A percentile compares a stretch with the other conserved stretches of the same genome.
Conservation (phyloP, 2,797 vertebrate genomes). For the Gambusia yucatana region DNA sequence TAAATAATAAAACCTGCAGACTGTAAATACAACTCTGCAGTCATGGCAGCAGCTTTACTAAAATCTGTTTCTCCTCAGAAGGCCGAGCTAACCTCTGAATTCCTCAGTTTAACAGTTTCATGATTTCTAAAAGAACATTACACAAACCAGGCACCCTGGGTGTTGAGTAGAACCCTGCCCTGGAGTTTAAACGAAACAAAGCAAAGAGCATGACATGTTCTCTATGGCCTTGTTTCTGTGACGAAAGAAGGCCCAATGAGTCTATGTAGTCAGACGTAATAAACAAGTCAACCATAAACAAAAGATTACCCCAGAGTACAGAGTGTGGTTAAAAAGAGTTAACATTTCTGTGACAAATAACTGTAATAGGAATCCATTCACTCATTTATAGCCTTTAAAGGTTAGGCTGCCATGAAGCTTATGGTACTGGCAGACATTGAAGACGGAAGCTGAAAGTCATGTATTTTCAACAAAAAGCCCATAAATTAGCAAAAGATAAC, state of each 20-base stretch:
- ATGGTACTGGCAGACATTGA: constrained; percentile 20
- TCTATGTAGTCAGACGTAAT: constrained; percentile 49
- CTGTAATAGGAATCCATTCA: constrained; percentile 33
- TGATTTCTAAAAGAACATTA: constrained; percentile 61
- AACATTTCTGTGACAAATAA: constrained; percentile 44
- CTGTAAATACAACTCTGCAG: constrained; percentile 2
- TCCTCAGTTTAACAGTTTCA: constrained; percentile 47
- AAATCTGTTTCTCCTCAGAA: constrained; percentile 61
- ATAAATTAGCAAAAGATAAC: background rate
- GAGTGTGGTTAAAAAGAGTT: constrained; percentile 56
- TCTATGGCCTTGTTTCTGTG: constrained; percentile 54
- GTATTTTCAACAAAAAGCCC: constrained; percentile 29
- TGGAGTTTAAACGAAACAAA: constrained; percentile 67
- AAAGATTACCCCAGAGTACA: constrained; percentile 35
- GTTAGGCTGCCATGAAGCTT: background rate
- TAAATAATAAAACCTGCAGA: constrained; percentile 28
- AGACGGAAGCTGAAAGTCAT: constrained; percentile 43
- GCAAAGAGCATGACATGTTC: constrained; percentile 64
- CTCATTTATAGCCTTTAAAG: constrained; percentile 6
- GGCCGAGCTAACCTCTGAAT: constrained; percentile 35
- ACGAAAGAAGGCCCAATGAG: constrained; percentile 6
- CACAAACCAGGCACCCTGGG: constrained; percentile 68
- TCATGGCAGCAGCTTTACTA: constrained; percentile 28
- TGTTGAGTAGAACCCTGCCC: constrained; percentile 64
- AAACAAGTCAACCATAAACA: constrained; percentile 66